These are phyloP conservation scores for Heliconius eleuchia DNA, from an alignment of 1,140 invertebrate species.

Conservation along the genomic window DNA sequence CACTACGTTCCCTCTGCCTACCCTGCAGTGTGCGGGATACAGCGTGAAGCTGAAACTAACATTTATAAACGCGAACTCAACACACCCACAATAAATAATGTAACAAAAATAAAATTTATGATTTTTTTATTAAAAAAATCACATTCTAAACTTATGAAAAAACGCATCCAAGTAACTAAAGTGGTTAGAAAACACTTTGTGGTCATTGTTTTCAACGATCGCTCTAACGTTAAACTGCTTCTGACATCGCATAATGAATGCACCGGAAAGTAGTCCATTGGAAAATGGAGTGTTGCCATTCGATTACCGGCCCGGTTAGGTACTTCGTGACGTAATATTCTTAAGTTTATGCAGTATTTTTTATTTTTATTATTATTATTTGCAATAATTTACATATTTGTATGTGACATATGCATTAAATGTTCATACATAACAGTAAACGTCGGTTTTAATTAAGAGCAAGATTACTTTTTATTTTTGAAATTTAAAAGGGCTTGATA, in stretches of 20 bases:
- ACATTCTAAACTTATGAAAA: neutral
- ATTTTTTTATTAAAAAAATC: too few species aligned
- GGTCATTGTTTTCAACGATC: slow-evolving; percentile 23
- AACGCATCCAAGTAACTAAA: neutral
- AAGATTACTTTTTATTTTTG: neutral
- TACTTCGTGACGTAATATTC: neutral
- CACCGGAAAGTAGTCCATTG: slow-evolving; percentile 31
- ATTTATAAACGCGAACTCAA: too few species aligned
- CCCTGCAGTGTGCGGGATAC: too few species aligned
- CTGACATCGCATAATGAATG: slow-evolving; percentile 36
- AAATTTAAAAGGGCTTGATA: neutral
- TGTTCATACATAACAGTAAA: neutral
- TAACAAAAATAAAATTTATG: too few species aligned
- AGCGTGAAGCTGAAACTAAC: too few species aligned
- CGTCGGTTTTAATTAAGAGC: neutral
- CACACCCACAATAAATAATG: too few species aligned
- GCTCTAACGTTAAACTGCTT: slow-evolving; percentile 34
- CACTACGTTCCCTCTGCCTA: too few species aligned
- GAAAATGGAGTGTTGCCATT: slow-evolving; percentile 27
- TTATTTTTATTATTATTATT: neutral
- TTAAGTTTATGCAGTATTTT: neutral
- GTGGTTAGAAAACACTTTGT: slow-evolving; percentile 23
- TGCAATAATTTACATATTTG: neutral
- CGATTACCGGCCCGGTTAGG: slow-evolving; percentile 21
- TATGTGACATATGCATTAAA: slow-evolving; percentile 4